phyloP scores from a whole-genome alignment of 2,888 invertebrate species.

The Oxycera nigricornis region DNA sequence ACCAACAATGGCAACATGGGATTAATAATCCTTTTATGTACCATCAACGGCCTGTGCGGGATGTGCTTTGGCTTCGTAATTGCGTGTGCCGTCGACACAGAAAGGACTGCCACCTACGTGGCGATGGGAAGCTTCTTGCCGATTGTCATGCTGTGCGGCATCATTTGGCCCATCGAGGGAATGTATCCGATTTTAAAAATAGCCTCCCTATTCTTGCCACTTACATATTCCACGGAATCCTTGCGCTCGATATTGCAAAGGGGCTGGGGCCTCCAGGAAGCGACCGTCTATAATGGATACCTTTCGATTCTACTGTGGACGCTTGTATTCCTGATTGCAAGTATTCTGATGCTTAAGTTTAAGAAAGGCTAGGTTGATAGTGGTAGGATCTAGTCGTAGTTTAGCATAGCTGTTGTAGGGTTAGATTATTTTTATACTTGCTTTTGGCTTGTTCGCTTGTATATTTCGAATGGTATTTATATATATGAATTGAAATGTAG shows the following conservation, averaged over 20 bases:
- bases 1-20: slow-evolving; percentile 78
- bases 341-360: slow-evolving; percentile 80
- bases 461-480: slow-evolving; percentile 18
- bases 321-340: slow-evolving; percentile 73
- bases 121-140: slow-evolving; percentile 87
- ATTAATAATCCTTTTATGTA: slow-evolving; percentile 76
- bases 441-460: background rate
- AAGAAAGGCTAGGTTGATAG: slow-evolving; percentile 73
- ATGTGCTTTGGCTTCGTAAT: slow-evolving; percentile 92
- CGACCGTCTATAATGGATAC: slow-evolving; percentile 82
- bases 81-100: slow-evolving; percentile 79
- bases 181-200: slow-evolving; percentile 80
- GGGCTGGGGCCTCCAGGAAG: slow-evolving; percentile 78
- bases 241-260: slow-evolving; percentile 83
- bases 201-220: slow-evolving; percentile 78
- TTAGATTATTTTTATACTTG: slow-evolving; percentile 21
- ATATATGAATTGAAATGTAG: background rate
- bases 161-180: slow-evolving; percentile 94
- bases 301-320: slow-evolving; percentile 82
- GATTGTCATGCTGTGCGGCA: slow-evolving; percentile 85
- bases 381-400: background rate
- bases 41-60: slow-evolving; percentile 88
- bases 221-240: slow-evolving; percentile 88
- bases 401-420: slow-evolving; percentile 21
- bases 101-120: slow-evolving; percentile 83